These are phyloP conservation scores for Vicugna pacos DNA, from an alignment of 2,113 vertebrate genomes.

Conservation along the genomic window DNA sequence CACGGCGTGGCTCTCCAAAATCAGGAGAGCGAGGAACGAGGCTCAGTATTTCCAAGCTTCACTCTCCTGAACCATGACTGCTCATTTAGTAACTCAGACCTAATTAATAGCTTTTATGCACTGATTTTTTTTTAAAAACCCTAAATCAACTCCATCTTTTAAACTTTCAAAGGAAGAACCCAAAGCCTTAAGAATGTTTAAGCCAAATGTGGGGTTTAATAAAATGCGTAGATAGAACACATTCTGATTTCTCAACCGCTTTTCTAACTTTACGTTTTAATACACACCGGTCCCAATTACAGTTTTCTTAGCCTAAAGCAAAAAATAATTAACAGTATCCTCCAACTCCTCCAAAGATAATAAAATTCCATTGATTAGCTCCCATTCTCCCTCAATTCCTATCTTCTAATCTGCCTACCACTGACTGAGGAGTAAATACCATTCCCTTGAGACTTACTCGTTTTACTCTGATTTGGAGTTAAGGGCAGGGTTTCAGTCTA, in stretches of 20 bases:
- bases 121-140: background rate
- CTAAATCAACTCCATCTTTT: constrained; percentile 4
- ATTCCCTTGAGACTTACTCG: background rate
- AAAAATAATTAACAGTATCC: background rate
- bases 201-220: constrained; percentile 23
- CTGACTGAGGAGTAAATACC: background rate
- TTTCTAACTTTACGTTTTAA: constrained; percentile 36
- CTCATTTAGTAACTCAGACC: constrained; percentile 24
- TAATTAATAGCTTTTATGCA: constrained; percentile 1
- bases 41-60: background rate
- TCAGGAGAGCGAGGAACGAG: background rate
- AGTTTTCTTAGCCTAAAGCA: background rate
- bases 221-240: background rate
- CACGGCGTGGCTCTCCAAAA: background rate
- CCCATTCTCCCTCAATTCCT: background rate
- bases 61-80: background rate
- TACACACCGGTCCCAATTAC: background rate
- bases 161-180: background rate
- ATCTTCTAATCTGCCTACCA: background rate
- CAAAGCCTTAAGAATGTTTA: background rate
- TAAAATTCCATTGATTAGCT: background rate
- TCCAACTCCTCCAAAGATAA: background rate
- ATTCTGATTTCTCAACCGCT: constrained; percentile 31
- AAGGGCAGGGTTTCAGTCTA: background rate
- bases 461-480: background rate